Conservation (phyloP, 2,797 vertebrate species). For the Scyliorhinus canicula region DNA sequence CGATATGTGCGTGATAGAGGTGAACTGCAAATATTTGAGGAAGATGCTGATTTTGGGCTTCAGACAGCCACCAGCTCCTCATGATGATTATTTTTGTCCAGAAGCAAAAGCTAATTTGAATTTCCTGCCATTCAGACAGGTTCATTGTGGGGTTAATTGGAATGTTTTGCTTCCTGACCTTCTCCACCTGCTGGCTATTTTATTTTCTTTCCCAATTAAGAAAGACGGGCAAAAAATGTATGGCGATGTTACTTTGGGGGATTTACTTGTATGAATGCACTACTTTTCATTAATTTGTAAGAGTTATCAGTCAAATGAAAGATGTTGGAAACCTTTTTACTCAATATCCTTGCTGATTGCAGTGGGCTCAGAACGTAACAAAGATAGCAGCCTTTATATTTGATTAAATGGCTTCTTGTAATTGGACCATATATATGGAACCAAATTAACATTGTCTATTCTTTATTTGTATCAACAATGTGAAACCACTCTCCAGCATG, state of each 20-base stretch:
- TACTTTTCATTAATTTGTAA: not conserved
- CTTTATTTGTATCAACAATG: not conserved
- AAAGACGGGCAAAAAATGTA: not conserved
- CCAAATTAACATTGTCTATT: not conserved
- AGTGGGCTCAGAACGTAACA: not conserved
- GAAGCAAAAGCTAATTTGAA: not conserved
- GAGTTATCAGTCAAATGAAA: not conserved
- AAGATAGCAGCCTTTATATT: not conserved
- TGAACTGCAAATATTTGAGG: not conserved
- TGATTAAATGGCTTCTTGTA: not conserved
- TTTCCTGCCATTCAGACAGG: not conserved
- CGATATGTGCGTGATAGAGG: too few relatives aligned
- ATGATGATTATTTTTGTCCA: not conserved
- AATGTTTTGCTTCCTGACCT: not conserved
- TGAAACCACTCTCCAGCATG: too few relatives aligned
- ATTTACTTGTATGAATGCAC: not conserved
- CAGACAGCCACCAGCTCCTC: not conserved
- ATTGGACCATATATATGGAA: not conserved
- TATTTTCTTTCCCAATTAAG: not conserved
- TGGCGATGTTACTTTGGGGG: not conserved
- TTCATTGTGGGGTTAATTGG: slow-evolving; percentile 4
- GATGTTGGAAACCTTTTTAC: not conserved
- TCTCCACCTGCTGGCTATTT: not conserved
- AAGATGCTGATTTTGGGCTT: not conserved
- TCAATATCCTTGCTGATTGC: not conserved